These are phyloP conservation scores for Drosophila mimica DNA, from an alignment of 2,888 invertebrate species.

Conservation along the genomic window DNA sequence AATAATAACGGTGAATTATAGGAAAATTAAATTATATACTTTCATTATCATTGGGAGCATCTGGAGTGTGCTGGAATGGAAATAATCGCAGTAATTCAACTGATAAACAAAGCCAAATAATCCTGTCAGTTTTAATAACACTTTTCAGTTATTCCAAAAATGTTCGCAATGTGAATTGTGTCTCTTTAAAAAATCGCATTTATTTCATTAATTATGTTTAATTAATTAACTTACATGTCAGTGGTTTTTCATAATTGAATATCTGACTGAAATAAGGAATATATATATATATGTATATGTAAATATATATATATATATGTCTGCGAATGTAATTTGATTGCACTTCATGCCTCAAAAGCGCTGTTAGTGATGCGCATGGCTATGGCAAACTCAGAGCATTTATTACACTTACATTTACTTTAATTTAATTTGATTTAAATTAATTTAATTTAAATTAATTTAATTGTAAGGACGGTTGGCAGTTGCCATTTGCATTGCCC, in stretches of 20 bases:
- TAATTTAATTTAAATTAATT: not conserved
- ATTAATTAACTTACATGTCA: not conserved
- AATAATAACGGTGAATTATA: conserved; percentile 1
- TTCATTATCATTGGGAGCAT: not conserved
- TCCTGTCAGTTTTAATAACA: not conserved
- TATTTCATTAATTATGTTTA: not conserved
- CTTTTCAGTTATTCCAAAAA: not conserved
- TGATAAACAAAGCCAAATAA: not conserved
- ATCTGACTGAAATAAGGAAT: not conserved
- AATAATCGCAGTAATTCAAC: not conserved
- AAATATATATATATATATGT: not conserved
- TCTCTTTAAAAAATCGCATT: not conserved
- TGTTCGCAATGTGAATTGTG: not conserved
- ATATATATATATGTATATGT: not conserved
- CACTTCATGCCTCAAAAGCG: conserved; percentile 13
- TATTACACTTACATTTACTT: conserved; percentile 32
- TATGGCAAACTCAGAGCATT: conserved; percentile 14
- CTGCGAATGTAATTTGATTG: conserved; percentile 41
- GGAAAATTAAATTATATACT: not conserved
- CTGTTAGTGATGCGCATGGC: not conserved
- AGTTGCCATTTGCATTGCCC: conserved; percentile 8
- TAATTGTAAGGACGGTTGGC: not conserved
- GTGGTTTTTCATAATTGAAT: not conserved
- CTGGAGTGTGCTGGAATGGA: not conserved
- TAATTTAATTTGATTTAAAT: conserved; percentile 20